A percentile compares a stretch with the other conserved stretches of the same genome.
phyloP scores from a whole-genome alignment of 2,888 invertebrate species.

The Pandemis corylana region DNA sequence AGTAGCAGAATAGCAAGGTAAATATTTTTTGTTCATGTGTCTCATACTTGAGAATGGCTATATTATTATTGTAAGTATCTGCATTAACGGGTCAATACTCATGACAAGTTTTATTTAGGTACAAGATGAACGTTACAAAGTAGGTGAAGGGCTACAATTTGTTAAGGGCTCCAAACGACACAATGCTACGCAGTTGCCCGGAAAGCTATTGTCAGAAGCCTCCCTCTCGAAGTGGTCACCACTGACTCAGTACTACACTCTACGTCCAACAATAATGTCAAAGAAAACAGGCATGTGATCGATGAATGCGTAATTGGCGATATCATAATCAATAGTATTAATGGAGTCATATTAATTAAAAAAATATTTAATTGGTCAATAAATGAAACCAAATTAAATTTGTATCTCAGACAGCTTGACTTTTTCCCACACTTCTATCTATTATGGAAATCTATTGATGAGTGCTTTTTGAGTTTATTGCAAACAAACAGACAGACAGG shows the following conservation, averaged over 20 bases:
- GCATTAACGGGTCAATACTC: background rate
- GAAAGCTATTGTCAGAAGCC: slow-evolving; percentile 11
- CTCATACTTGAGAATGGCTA: background rate
- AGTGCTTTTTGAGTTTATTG: too few relatives aligned
- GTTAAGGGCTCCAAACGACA: slow-evolving; percentile 50
- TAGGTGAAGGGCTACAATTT: slow-evolving; percentile 56
- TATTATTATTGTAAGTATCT: background rate
- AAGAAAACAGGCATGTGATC: background rate
- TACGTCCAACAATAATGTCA: background rate
- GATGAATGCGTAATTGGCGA: too few relatives aligned
- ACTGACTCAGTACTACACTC: background rate
- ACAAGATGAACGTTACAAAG: slow-evolving; percentile 13
- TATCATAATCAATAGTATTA: too few relatives aligned
- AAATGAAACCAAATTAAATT: too few relatives aligned
- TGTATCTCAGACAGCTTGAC: too few relatives aligned
- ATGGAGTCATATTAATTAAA: background rate
- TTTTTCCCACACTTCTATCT: too few relatives aligned
- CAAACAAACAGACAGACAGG: too few relatives aligned
- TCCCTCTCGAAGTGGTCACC: slow-evolving; percentile 8
- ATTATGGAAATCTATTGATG: too few relatives aligned
- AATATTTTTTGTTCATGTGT: too few relatives aligned
- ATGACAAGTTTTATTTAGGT: background rate
- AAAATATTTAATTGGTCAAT: too few relatives aligned
- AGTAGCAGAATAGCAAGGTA: too few relatives aligned
- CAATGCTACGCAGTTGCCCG: slow-evolving; percentile 8